A percentile compares a stretch with the other conserved stretches of the same genome.
Evolutionary conservation across 2,888 invertebrate genomes (phyloP).

Genomic region (Drosophila demipolita): DNA sequence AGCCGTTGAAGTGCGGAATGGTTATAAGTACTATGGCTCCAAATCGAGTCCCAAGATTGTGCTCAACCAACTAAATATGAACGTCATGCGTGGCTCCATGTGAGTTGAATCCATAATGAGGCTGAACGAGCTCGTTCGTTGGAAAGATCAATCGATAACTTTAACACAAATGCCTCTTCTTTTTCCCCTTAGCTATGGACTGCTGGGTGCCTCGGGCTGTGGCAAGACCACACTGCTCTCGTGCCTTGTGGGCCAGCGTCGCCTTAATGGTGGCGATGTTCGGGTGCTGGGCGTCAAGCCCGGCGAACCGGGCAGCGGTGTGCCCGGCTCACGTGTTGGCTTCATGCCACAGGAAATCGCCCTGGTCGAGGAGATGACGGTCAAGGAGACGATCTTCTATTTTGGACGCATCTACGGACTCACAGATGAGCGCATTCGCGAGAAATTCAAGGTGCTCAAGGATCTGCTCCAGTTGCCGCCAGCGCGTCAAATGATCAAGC

Average conservation of each 20-base stretch:
- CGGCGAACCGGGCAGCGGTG: slow-evolving; percentile 88
- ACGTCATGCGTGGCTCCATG: slow-evolving; percentile 91
- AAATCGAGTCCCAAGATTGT: slow-evolving; percentile 87
- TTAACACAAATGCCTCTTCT: too few relatives aligned
- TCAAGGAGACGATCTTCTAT: slow-evolving; percentile 93
- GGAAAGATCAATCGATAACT: slow-evolving; percentile 20
- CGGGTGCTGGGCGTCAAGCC: slow-evolving; percentile 91
- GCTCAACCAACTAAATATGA: slow-evolving; percentile 90
- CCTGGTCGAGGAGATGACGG: slow-evolving; percentile 91
- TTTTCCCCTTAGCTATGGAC: slow-evolving; percentile 88
- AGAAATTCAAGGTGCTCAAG: slow-evolving; percentile 89
- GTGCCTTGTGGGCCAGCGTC: slow-evolving; percentile 92
- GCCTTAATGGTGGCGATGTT: slow-evolving; percentile 90
- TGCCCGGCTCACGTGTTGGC: slow-evolving; percentile 91
- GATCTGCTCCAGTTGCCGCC: slow-evolving; percentile 92
- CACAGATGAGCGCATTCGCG: slow-evolving; percentile 87
- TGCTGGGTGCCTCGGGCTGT: slow-evolving; percentile 95
- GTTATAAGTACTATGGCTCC: slow-evolving; percentile 89
- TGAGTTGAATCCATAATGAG: slow-evolving; percentile 86
- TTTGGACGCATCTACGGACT: slow-evolving; percentile 95
- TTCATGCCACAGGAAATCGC: slow-evolving; percentile 97
- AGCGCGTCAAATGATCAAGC: slow-evolving; percentile 88
- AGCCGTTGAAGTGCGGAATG: slow-evolving; percentile 89
- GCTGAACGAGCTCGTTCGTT: neutral
- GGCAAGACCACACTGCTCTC: slow-evolving; percentile 95